phyloP scores from a whole-genome alignment of 2,888 invertebrate genomes.

The Steinernema scapterisci region DNA sequence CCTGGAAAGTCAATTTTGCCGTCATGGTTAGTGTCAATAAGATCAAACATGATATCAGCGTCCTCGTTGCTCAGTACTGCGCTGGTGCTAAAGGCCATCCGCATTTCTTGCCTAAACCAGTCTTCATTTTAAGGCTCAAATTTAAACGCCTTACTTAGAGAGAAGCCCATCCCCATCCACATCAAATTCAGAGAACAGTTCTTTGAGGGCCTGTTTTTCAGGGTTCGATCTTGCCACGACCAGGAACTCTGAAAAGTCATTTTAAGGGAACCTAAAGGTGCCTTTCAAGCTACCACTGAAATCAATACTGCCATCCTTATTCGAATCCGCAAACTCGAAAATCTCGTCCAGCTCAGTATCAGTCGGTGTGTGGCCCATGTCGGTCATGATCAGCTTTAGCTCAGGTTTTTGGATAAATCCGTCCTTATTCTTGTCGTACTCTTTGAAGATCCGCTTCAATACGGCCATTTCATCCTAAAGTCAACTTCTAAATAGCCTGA shows the following conservation, averaged over 20 bases:
- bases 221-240: neutral
- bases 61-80: neutral
- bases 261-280: neutral
- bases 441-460: neutral
- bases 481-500: too few relatives aligned
- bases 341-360: neutral
- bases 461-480: neutral
- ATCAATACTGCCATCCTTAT: neutral
- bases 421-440: neutral
- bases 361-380: neutral
- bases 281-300: neutral
- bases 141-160: neutral
- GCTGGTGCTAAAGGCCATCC: neutral
- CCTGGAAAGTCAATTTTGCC: neutral
- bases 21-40: neutral
- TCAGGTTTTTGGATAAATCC: neutral
- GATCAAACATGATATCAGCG: neutral
- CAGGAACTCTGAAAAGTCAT: neutral
- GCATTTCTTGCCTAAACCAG: neutral
- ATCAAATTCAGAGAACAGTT: neutral
- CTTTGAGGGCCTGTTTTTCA: neutral
- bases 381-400: neutral
- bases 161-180: neutral
- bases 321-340: neutral
- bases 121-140: too few relatives aligned